These are phyloP conservation scores for Eupithecia subfuscata DNA, from an alignment of 2,888 invertebrate species.

Conservation along the genomic window DNA sequence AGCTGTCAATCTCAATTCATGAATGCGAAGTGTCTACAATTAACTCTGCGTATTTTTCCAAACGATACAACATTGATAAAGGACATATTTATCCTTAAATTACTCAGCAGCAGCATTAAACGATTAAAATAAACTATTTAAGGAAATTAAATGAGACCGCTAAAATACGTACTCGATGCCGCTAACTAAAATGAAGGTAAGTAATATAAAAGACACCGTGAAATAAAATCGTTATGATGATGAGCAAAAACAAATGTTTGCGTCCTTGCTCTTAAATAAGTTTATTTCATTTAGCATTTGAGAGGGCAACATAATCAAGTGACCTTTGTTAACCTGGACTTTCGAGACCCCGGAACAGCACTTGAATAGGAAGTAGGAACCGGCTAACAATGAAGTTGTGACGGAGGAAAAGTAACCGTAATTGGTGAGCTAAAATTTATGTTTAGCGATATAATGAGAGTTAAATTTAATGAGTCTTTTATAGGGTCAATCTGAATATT, in stretches of 20 bases:
- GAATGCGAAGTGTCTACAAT: constrained; percentile 51
- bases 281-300: constrained; percentile 35
- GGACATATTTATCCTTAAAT: constrained; percentile 29
- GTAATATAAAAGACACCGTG: not conserved
- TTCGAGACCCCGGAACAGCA: constrained; percentile 39
- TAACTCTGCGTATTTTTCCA: constrained; percentile 55
- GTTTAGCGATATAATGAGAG: constrained; percentile 13
- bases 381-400: constrained; percentile 32
- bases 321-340: constrained; percentile 40
- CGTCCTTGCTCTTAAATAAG: not conserved
- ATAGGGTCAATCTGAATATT: constrained; percentile 5
- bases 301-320: constrained; percentile 40
- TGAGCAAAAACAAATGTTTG: not conserved
- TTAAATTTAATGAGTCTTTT: constrained; percentile 2
- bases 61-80: constrained; percentile 40
- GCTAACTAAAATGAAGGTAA: not conserved
- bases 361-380: constrained; percentile 42
- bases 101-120: constrained; percentile 25
- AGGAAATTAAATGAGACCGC: not conserved
- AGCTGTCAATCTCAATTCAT: constrained; percentile 64
- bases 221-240: constrained; percentile 1
- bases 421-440: constrained; percentile 23
- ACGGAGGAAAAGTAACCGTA: constrained; percentile 24
- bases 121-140: not conserved
- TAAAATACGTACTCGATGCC: not conserved